Conservation (phyloP, 2,888 invertebrate species). For the Morpho achilles region DNA sequence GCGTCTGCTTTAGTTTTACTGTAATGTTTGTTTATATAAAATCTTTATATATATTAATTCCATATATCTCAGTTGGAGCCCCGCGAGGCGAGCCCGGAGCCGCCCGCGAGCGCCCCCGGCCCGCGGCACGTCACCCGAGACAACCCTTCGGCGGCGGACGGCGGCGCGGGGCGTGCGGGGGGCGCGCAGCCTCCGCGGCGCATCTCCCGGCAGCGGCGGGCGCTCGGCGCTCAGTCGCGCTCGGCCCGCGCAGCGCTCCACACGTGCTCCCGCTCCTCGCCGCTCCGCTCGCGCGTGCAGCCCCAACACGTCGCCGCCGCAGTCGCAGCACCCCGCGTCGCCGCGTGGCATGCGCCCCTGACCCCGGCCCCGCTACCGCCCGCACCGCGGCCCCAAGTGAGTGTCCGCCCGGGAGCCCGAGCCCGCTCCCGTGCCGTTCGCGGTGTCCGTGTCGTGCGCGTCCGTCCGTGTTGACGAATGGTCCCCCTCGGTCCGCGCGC, state of each 20-base stretch:
- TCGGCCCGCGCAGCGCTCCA: slow-evolving; percentile 37
- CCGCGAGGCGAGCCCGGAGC: too few species aligned
- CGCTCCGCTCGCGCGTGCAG: slow-evolving; percentile 26
- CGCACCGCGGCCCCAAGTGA: slow-evolving; percentile 48
- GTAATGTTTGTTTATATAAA: too few species aligned
- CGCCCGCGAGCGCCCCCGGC: not conserved
- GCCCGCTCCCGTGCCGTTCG: not conserved
- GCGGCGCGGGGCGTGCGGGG: slow-evolving; percentile 15
- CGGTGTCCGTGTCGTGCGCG: not conserved
- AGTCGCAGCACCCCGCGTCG: slow-evolving; percentile 32
- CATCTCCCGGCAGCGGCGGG: slow-evolving; percentile 31
- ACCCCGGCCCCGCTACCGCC: slow-evolving; percentile 40
- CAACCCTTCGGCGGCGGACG: not conserved
- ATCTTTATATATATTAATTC: too few species aligned
- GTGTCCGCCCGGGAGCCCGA: slow-evolving; percentile 29
- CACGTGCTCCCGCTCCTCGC: slow-evolving; percentile 31
- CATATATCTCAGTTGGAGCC: too few species aligned
- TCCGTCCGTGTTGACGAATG: not conserved
- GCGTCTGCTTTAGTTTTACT: too few species aligned
- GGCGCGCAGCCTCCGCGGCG: slow-evolving; percentile 50
- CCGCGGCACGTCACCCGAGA: not conserved
- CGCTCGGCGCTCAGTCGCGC: slow-evolving; percentile 43
- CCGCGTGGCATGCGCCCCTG: slow-evolving; percentile 55
- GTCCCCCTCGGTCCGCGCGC: too few species aligned
- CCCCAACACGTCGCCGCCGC: slow-evolving; percentile 34